Evolutionary conservation across 1,140 invertebrate species (phyloP).

Genomic region (Ceratitis capitata): DNA sequence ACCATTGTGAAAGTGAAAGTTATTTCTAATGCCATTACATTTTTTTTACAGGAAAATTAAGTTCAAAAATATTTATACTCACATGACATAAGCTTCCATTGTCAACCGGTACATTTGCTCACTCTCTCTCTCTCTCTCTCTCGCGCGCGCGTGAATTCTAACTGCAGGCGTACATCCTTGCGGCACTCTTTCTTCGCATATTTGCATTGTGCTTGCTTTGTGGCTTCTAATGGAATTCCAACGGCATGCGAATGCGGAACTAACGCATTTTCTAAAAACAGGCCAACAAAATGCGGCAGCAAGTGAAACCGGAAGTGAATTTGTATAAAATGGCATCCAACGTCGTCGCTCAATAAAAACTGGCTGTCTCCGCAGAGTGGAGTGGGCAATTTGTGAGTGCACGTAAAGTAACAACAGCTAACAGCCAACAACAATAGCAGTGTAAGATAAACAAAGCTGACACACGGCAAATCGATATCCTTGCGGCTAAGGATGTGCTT

Average conservation of each 20-base stretch:
- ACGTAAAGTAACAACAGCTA: background rate
- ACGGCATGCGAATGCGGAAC: conserved; percentile 58
- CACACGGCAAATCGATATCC: background rate
- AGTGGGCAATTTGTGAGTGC: background rate
- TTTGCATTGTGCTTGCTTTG: background rate
- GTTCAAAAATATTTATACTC: background rate
- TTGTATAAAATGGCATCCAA: conserved; percentile 41
- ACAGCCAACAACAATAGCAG: background rate
- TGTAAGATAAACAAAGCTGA: background rate
- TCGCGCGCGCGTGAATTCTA: background rate
- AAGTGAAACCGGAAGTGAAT: conserved; percentile 58
- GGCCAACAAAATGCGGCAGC: conserved; percentile 49
- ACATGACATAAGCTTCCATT: too few relatives aligned
- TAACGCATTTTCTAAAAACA: conserved; percentile 62
- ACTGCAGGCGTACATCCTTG: background rate
- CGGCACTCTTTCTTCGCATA: background rate
- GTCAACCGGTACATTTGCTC: background rate
- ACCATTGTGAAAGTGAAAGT: conserved; percentile 15
- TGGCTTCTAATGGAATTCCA: conserved; percentile 36
- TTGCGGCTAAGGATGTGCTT: background rate
- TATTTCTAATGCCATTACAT: background rate
- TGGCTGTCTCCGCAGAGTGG: background rate
- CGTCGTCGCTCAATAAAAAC: background rate
- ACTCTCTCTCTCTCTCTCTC: background rate
- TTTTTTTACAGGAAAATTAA: background rate